Percentiles rank a stretch among this genome's conserved stretches.
Evolutionary conservation across 2,113 vertebrate species (phyloP).

Genomic region (Vimba vimba): DNA sequence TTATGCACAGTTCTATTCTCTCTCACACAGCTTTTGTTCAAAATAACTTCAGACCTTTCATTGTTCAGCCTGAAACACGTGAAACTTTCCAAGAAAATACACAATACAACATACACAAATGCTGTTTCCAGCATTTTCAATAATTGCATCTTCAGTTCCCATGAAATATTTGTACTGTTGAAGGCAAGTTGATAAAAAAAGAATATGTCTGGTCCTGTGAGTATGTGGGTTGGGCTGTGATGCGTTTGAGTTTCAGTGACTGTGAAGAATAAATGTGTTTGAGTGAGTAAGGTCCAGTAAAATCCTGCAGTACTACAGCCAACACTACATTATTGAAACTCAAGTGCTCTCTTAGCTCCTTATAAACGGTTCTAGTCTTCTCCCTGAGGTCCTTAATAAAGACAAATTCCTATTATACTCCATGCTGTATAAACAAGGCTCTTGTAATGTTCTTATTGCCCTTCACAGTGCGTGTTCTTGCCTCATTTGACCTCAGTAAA

Average conservation of each 20-base stretch:
- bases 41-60: conserved; percentile 15
- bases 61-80: conserved; percentile 16
- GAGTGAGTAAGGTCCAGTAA: not conserved
- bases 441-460: conserved; percentile 6
- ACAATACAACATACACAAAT: not conserved
- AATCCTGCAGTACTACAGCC: conserved; percentile 9
- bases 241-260: not conserved
- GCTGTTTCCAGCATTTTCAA: not conserved
- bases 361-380: conserved; percentile 26
- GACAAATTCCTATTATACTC: conserved; percentile 24
- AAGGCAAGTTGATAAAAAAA: not conserved
- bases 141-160: not conserved
- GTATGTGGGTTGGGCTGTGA: not conserved
- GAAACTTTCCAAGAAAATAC: not conserved
- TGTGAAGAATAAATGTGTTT: conserved; percentile 17
- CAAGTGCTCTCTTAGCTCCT: conserved; percentile 4
- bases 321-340: conserved; percentile 16
- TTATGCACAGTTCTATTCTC: not conserved
- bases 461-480: conserved; percentile 14
- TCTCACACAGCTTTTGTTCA: conserved; percentile 11
- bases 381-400: conserved; percentile 14
- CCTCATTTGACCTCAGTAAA: conserved; percentile 44
- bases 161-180: not conserved
- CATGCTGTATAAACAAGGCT: conserved; percentile 21
- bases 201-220: not conserved